Percentiles rank a stretch among this genome's conserved stretches.
These are phyloP conservation scores for Cariama cristata DNA, from an alignment of 2,113 vertebrate species.

Conservation along the genomic window DNA sequence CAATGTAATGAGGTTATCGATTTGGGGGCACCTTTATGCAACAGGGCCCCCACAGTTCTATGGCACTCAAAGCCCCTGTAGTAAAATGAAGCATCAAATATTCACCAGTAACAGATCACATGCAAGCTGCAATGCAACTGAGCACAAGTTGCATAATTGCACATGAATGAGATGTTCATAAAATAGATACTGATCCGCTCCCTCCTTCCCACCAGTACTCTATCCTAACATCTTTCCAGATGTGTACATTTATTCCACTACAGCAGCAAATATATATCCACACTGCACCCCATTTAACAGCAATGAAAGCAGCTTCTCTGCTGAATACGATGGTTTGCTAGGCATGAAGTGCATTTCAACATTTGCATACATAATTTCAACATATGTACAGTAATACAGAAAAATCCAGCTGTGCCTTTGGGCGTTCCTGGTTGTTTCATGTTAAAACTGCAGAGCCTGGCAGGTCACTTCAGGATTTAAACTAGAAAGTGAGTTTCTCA, in stretches of 20 bases:
- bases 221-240: conserved; percentile 21
- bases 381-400: neutral
- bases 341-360: neutral
- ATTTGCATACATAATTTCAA: conserved; percentile 2
- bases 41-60: neutral
- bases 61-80: neutral
- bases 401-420: neutral
- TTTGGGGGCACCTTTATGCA: neutral
- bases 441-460: neutral
- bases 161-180: neutral
- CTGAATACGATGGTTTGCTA: neutral
- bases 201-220: conserved; percentile 13
- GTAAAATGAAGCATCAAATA: neutral
- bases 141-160: conserved; percentile 12
- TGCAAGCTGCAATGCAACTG: neutral
- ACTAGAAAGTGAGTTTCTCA: neutral
- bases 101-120: neutral
- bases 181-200: neutral
- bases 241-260: neutral
- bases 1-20: neutral
- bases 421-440: neutral
- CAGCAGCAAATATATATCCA: neutral
- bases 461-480: neutral
- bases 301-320: conserved; percentile 32
- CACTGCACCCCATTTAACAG: neutral